Evolutionary conservation across 2,797 vertebrate species (phyloP).

Genomic region (Eupleurogrammus muticus): DNA sequence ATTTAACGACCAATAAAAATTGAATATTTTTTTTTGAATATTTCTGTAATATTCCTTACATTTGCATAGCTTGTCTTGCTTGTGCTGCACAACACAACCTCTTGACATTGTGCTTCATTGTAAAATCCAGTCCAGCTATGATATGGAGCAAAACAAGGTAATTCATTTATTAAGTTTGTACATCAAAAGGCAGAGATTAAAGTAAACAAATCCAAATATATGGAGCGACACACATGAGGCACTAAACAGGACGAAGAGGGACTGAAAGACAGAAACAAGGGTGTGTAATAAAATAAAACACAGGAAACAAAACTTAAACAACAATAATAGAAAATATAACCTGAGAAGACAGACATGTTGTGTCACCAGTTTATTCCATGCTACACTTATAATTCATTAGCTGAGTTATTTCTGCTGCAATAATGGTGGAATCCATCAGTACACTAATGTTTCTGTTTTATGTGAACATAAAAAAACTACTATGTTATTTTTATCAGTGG

Average conservation of each 20-base stretch:
- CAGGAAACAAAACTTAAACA: too few species aligned
- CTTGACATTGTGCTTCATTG: background rate
- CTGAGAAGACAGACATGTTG: too few species aligned
- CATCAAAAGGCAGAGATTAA: too few species aligned
- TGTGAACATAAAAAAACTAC: background rate
- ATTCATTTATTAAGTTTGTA: too few species aligned
- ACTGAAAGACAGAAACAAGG: too few species aligned
- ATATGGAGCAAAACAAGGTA: background rate
- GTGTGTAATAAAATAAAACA: too few species aligned
- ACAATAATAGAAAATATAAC: too few species aligned
- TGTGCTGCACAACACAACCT: too few species aligned
- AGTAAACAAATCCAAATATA: too few species aligned
- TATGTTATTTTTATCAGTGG: conserved; percentile 8
- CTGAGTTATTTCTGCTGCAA: background rate
- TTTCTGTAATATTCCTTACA: background rate
- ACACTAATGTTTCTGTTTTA: background rate
- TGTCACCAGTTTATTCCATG: background rate
- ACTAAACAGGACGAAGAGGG: too few species aligned
- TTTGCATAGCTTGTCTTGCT: background rate
- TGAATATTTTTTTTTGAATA: background rate
- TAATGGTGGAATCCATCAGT: background rate
- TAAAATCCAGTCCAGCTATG: background rate
- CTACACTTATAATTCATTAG: background rate
- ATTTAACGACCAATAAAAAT: too few species aligned
- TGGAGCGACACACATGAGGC: too few species aligned